Evolutionary conservation across 2,888 invertebrate species (phyloP).

Genomic region (Clusia tigrina): DNA sequence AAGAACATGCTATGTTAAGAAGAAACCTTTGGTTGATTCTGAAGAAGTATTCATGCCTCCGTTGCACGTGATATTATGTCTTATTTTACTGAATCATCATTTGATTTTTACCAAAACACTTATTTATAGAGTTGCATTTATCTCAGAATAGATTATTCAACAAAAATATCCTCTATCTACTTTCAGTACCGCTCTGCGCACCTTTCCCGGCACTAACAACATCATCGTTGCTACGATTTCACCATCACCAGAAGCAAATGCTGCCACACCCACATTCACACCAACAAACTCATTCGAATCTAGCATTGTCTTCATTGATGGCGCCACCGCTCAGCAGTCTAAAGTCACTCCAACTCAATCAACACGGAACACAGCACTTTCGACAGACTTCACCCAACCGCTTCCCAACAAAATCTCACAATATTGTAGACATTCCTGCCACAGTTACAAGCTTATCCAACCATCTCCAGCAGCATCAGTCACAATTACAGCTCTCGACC

Average conservation of each 20-base stretch:
- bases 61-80: too few species aligned
- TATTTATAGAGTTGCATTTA: too few species aligned
- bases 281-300: conserved; percentile 41
- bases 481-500: neutral
- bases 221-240: conserved; percentile 51
- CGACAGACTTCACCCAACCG: conserved; percentile 37
- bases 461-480: neutral
- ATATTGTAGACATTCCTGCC: conserved; percentile 45
- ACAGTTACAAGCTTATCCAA: conserved; percentile 15
- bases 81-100: too few species aligned
- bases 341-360: conserved; percentile 51
- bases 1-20: too few species aligned
- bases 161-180: too few species aligned
- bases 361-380: conserved; percentile 42
- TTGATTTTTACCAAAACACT: too few species aligned
- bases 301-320: conserved; percentile 44
- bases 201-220: conserved; percentile 48
- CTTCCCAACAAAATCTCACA: conserved; percentile 46
- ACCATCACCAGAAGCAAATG: conserved; percentile 46
- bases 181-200: conserved; percentile 35
- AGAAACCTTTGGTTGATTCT: too few species aligned
- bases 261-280: conserved; percentile 31
- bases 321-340: conserved; percentile 50
- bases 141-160: too few species aligned
- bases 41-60: too few species aligned